Evolutionary conservation across 2,797 vertebrate species (phyloP).

Genomic region (Cossypha dichroa): DNA sequence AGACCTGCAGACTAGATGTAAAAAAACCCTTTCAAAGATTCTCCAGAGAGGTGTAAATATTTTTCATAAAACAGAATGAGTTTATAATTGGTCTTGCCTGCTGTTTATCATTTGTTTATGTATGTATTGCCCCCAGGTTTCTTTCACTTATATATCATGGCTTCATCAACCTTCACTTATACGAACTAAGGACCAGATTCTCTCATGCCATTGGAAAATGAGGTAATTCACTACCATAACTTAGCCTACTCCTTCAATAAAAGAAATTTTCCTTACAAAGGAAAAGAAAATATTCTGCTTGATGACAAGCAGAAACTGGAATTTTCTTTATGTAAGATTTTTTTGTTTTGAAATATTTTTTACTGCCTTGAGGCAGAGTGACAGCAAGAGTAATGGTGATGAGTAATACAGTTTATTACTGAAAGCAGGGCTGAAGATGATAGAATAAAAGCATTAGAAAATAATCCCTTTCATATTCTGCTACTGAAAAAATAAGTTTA

Average conservation of each 20-base stretch:
- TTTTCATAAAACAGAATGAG: not conserved
- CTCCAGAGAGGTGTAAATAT: not conserved
- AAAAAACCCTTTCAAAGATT: not conserved
- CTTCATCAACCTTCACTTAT: not conserved
- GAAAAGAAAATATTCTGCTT: not conserved
- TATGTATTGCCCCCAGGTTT: not conserved
- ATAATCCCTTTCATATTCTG: not conserved
- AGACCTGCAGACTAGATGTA: not conserved
- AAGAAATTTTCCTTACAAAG: not conserved
- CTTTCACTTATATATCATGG: not conserved
- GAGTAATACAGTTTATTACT: not conserved
- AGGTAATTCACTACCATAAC: not conserved
- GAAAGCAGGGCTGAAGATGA: not conserved
- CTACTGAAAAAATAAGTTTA: not conserved
- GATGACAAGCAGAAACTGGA: not conserved
- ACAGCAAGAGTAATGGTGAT: not conserved
- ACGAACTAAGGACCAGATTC: not conserved
- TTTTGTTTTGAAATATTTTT: not conserved
- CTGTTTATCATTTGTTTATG: not conserved
- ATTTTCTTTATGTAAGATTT: not conserved
- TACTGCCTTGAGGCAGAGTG: not conserved
- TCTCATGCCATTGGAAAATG: not conserved
- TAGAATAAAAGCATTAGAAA: not conserved
- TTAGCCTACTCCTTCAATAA: not conserved
- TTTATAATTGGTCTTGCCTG: not conserved